Base-by-base conservation (phyloP, 2,797 vertebrate species). In the Naso thynnoides region DNA sequence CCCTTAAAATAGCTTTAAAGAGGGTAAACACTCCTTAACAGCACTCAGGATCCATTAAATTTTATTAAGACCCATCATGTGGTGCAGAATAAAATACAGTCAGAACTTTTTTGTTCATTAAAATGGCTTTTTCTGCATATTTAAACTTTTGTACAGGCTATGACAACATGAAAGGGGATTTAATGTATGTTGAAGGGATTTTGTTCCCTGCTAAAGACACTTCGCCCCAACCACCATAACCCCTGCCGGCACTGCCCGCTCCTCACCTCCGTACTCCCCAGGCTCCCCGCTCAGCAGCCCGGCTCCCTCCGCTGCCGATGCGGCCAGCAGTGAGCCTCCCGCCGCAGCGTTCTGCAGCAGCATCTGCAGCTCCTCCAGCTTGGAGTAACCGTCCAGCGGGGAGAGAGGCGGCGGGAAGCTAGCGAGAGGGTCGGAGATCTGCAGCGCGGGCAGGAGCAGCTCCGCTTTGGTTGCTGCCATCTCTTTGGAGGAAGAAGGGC, bases 401-500 rank as follows among this genome's bases (percentile, higher is more conserved):
- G 96, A 96, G 59, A 95, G 95, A 33, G 96, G 96, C 10, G 73
- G 44, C 15, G 42, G 67, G 79, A 97, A 95, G 81, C 94, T 73
- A 52, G 63, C 89, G 79, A 96, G 94, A 0, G 95, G 95, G 44
- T 98, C 97, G 6, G 96, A 94, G 82, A 97, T 94, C 93, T 96
- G 96, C 94, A 97, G 95, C 70, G 96, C 91, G 79, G 97, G 95
- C 83, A 97, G 92, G 33, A 97, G 93, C 93, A 96, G 95, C 91
- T 98, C 97, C 50, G 96, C 93, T 92, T 97, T 97, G 88, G 96
- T 95, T 70, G 95, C 95, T 82, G 97, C 95, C 97, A 98, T 98
- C 36, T 90, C 86, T 50, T 42, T 23, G 62, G 16, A 69, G 59
- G 55, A 67, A 15, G 65, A 36, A 3, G 63, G 10, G 57, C 5